phyloP scores from a whole-genome alignment of 2,113 vertebrate species.

The Climacteris rufus region DNA sequence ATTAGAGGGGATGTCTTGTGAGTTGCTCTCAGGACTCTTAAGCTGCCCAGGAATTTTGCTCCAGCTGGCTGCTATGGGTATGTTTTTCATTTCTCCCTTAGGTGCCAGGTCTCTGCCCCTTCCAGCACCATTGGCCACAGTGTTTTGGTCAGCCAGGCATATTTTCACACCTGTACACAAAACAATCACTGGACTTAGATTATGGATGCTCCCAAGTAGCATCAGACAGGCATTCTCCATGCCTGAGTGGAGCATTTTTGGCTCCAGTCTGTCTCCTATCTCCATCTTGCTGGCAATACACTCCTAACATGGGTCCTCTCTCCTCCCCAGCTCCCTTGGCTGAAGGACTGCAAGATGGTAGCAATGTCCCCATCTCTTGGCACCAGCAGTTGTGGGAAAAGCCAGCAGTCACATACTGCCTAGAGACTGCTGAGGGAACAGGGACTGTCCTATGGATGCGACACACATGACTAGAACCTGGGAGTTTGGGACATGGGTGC shows the following conservation, averaged over 20 bases:
- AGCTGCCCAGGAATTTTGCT: constrained; percentile 63
- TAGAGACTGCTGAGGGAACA: background rate
- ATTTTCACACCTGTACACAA: background rate
- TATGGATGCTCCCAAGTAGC: background rate
- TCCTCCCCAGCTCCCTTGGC: background rate
- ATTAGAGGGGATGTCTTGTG: constrained; percentile 23
- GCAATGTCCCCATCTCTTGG: background rate
- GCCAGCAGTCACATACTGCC: background rate
- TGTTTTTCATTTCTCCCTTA: constrained; percentile 4
- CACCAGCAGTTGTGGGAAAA: background rate
- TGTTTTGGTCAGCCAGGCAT: background rate
- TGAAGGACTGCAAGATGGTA: background rate
- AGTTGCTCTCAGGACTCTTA: constrained; percentile 2
- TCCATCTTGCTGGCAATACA: background rate
- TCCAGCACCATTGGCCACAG: background rate
- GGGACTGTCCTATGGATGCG: background rate
- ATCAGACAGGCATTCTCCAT: background rate
- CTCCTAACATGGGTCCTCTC: rapidly evolving
- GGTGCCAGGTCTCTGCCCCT: background rate
- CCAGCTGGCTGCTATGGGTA: background rate
- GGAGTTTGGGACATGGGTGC: background rate
- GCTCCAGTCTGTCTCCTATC: background rate
- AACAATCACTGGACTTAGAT: background rate
- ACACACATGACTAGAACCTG: background rate
- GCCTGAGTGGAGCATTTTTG: background rate